phyloP scores from a whole-genome alignment of 2,797 vertebrate species.

The Enteromius argenteus region DNA sequence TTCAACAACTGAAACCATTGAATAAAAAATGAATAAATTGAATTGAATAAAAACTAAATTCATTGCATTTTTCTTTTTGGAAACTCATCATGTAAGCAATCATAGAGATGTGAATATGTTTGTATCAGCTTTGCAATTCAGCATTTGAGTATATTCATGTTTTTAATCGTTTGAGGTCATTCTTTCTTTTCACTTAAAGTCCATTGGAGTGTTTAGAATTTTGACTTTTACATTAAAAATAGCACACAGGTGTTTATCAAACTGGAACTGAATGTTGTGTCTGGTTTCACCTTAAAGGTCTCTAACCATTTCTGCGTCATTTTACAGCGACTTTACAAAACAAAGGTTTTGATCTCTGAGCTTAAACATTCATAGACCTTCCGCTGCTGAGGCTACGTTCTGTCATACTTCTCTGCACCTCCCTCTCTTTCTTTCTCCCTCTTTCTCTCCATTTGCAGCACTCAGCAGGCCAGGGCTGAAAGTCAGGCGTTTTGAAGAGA shows the following conservation, averaged over 20 bases:
- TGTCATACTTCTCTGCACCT: conserved; percentile 28
- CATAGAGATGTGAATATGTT: neutral
- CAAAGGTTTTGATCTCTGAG: conserved; percentile 10
- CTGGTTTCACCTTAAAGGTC: conserved; percentile 1
- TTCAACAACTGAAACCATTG: neutral
- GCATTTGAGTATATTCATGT: neutral
- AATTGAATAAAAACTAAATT: too few relatives aligned
- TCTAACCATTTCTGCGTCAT: neutral
- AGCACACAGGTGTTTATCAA: neutral
- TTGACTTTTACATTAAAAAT: neutral
- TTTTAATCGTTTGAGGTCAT: neutral
- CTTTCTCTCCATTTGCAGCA: conserved; percentile 30
- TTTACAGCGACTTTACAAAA: conserved; percentile 16
- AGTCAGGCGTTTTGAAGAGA: conserved; percentile 54
- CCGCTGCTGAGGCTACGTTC: conserved; percentile 20
- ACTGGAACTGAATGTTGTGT: neutral
- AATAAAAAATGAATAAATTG: neutral
- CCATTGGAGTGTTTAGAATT: neutral
- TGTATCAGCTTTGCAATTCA: neutral
- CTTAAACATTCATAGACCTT: conserved; percentile 12
- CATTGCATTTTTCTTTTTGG: neutral
- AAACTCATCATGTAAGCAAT: neutral
- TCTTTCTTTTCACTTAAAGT: neutral
- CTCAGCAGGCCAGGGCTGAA: conserved; percentile 54
- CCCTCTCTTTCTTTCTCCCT: conserved; percentile 49